Conservation (phyloP, 2,888 invertebrate genomes). For the Dorcus parallelipipedus region DNA sequence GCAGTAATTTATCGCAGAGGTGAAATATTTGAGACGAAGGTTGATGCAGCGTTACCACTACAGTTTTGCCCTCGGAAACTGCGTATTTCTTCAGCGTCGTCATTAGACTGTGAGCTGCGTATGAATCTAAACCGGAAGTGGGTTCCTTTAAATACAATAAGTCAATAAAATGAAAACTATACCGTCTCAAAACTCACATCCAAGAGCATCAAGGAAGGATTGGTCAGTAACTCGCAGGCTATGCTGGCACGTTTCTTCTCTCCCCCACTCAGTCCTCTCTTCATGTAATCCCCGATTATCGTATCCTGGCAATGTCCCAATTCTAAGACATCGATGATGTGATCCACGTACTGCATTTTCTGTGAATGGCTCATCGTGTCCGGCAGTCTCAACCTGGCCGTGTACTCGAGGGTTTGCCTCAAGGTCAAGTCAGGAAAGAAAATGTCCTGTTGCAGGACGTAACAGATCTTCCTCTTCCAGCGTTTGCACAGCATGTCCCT, state of each 20-base stretch:
- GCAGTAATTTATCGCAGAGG: slow-evolving; percentile 72
- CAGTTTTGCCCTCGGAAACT: slow-evolving; percentile 71
- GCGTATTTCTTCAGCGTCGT: slow-evolving; percentile 70
- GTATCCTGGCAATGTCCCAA: slow-evolving; percentile 73
- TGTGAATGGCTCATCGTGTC: slow-evolving; percentile 67
- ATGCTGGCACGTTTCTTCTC: slow-evolving; percentile 82
- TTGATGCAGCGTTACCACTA: slow-evolving; percentile 78
- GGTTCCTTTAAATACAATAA: slow-evolving; percentile 60
- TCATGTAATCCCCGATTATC: slow-evolving; percentile 72
- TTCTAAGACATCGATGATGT: slow-evolving; percentile 73
- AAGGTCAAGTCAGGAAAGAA: slow-evolving; percentile 78
- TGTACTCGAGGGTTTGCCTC: slow-evolving; percentile 68
- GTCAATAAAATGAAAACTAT: not conserved
- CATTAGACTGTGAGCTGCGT: slow-evolving; percentile 73
- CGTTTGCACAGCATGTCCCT: slow-evolving; percentile 55
- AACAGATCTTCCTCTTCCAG: slow-evolving; percentile 73
- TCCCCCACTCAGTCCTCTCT: slow-evolving; percentile 75
- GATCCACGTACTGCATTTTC: slow-evolving; percentile 74
- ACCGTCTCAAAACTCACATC: slow-evolving; percentile 59
- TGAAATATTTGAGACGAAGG: slow-evolving; percentile 83
- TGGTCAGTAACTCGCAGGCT: slow-evolving; percentile 77
- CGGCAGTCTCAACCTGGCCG: slow-evolving; percentile 61
- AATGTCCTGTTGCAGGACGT: slow-evolving; percentile 78
- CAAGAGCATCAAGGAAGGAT: slow-evolving; percentile 73
- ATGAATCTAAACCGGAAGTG: slow-evolving; percentile 78